phyloP scores from a whole-genome alignment of 1,140 invertebrate species.

The Carcinoscorpius rotundicauda region DNA sequence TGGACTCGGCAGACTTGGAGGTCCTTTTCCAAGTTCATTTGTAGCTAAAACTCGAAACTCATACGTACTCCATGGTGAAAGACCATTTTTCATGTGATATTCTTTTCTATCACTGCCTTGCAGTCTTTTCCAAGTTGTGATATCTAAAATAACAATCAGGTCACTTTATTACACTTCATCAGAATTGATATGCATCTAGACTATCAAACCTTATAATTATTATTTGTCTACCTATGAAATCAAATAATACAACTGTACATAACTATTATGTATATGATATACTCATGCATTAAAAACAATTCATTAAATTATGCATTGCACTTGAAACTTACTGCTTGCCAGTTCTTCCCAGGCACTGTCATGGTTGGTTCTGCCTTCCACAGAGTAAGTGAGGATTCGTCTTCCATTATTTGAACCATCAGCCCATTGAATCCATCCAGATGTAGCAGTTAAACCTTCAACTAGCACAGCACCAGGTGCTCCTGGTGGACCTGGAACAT shows the following conservation, averaged over 20 bases:
- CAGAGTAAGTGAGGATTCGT: constrained; percentile 56
- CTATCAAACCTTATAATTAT: no score
- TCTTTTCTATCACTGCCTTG: constrained; percentile 14
- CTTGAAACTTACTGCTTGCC: constrained; percentile 41
- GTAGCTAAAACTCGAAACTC: constrained; percentile 76
- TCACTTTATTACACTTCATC: no score
- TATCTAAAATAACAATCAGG: constrained; percentile 6
- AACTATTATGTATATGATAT: no score
- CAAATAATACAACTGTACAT: no score
- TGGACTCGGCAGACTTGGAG: constrained; percentile 35
- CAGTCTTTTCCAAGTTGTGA: constrained; percentile 5
- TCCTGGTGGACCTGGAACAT: constrained; percentile 31
- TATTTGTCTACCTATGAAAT: no score
- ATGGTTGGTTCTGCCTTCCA: constrained; percentile 74
- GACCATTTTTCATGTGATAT: constrained; percentile 21
- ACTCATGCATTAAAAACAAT: no score
- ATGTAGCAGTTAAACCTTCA: constrained; percentile 55
- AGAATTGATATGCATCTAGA: no score
- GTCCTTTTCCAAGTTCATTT: constrained; percentile 60
- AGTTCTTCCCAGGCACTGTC: constrained; percentile 67
- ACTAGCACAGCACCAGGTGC: constrained; percentile 41
- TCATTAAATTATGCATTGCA: no score
- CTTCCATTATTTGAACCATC: constrained; percentile 74
- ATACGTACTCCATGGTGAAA: constrained; percentile 79
- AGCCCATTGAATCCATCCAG: constrained; percentile 71